These are phyloP conservation scores for Mus pahari DNA, from an alignment of 2,113 vertebrate genomes.

Conservation along the genomic window DNA sequence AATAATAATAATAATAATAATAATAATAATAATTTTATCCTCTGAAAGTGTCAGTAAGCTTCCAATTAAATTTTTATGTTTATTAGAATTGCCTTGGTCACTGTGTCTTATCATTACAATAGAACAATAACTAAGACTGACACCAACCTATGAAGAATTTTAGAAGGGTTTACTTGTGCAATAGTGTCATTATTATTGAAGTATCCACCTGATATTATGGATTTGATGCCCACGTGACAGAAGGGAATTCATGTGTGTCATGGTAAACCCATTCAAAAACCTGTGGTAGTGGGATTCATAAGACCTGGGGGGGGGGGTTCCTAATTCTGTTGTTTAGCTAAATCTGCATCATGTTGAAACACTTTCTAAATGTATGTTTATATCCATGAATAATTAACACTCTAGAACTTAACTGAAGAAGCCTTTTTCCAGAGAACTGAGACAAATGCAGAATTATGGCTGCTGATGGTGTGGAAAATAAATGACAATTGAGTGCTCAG, in stretches of 20 bases:
- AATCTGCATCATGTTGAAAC: background rate
- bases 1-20: too few species aligned
- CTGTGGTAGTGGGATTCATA: background rate
- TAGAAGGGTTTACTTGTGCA: background rate
- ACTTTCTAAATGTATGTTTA: background rate
- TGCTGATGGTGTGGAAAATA: background rate
- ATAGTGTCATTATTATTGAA: background rate
- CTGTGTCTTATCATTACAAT: background rate
- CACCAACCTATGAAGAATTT: background rate
- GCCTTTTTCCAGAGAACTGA: background rate
- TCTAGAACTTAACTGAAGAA: background rate
- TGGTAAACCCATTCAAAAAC: background rate
- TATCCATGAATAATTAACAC: background rate
- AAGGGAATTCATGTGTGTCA: background rate
- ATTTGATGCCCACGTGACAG: background rate
- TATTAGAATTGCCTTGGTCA: background rate
- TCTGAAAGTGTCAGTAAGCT: background rate
- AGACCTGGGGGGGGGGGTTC: background rate
- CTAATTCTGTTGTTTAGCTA: background rate
- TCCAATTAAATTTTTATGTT: background rate
- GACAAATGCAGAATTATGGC: background rate
- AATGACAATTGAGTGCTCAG: background rate
- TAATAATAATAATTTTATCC: background rate
- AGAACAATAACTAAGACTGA: background rate
- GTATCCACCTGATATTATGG: background rate